Evolutionary conservation across 2,113 vertebrate genomes (phyloP), one percentile per base, ranked within the genome.

Genomic region (Rhineura floridana): DNA sequence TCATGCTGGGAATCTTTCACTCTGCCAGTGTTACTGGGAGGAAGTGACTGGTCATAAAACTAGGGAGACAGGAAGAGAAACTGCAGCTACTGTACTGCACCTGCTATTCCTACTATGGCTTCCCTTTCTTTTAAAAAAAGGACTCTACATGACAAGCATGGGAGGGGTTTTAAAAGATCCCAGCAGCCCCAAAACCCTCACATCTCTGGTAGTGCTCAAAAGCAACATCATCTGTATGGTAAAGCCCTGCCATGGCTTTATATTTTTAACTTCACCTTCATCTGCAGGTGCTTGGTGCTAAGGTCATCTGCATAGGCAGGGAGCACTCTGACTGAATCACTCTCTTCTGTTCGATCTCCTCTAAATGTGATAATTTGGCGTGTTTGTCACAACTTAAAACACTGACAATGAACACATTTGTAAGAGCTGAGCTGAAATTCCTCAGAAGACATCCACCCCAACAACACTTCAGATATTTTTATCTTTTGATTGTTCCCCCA

Each of bases 141-240:
- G 3, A 55, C 82, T 94, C 87, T 78, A 48, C 62, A 28, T 0
- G 73, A 8, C 52, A 33, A 62, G 21, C 86, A 28, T 65, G 39
- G 85, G 59, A 82, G 81, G 83, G 55, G 55, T 5, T 85, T 23
- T 28, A 82, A 93, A 89, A 2, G 36, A 55, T 19, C 2, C 4
- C n/a, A 42, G 30, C 39, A 44, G 3, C 55, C 42, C 33, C 15
- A 13, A 52, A 78, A 10, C 81, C 8, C 42, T 0, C 67, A 39
- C 33, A 1, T 39, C 55, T 73, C 44, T 77, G 86, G 80, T 81
- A 76, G 77, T 8, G 55, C 67, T 89, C 90, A 72, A 91, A 92
- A 87, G 79, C 2, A 88, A 88, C 90, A 89, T 93, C 93, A 93
- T 94, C 89, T 91, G 94, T 90, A 94, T 83, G 33, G 91, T 85